Conservation (phyloP, 2,797 vertebrate species). For the Decapterus maruadsi region DNA sequence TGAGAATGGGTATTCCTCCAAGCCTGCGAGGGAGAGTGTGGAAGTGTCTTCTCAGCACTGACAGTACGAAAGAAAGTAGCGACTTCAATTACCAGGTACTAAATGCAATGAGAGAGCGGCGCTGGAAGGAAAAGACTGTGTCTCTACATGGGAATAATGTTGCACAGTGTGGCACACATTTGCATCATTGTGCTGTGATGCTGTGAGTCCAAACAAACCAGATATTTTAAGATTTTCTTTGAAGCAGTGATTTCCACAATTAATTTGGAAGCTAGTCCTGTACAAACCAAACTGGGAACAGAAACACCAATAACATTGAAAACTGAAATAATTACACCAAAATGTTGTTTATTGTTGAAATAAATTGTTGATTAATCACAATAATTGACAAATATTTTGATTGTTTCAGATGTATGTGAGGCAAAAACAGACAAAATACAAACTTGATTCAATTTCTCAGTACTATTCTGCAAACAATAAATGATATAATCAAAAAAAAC, state of each 20-base stretch:
- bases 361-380: not conserved
- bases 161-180: not conserved
- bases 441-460: not conserved
- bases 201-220: not conserved
- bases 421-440: not conserved
- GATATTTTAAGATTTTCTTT: not conserved
- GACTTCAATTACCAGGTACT: constrained; percentile 84
- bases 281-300: not conserved
- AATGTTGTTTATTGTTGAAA: no score
- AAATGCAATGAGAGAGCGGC: not conserved
- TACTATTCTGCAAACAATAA: not conserved
- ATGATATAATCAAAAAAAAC: not conserved
- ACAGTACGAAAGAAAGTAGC: constrained; percentile 66
- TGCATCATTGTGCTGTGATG: not conserved
- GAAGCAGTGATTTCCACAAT: not conserved
- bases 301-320: not conserved
- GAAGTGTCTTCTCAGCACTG: constrained; percentile 81
- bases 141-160: not conserved
- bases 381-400: no score
- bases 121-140: not conserved
- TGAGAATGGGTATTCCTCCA: constrained; percentile 82
- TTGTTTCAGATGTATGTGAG: not conserved
- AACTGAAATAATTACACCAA: not conserved
- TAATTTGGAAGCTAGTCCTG: not conserved
- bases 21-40: constrained; percentile 81